A percentile compares a stretch with the other conserved stretches of the same genome.
Conservation (phyloP, 2,113 vertebrate species). For the Baryphthengus martii region DNA sequence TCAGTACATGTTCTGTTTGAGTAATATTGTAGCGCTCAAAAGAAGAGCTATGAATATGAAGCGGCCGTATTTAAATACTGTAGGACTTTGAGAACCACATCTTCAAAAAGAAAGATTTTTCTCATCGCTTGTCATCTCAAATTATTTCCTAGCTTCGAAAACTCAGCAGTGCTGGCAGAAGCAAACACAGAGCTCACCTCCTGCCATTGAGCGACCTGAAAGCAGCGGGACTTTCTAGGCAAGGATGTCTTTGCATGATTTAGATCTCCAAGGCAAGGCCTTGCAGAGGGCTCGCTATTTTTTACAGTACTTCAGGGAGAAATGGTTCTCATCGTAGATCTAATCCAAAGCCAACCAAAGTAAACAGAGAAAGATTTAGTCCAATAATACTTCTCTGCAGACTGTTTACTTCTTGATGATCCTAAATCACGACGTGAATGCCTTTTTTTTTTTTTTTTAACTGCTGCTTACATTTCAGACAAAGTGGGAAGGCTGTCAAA, state of each 20-base stretch:
- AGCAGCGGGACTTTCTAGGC: neutral
- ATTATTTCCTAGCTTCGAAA: neutral
- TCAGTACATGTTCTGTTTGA: constrained; percentile 20
- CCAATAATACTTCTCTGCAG: neutral
- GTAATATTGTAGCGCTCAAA: neutral
- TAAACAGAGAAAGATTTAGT: neutral
- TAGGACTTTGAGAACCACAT: neutral
- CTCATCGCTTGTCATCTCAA: neutral
- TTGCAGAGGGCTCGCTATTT: constrained; percentile 3
- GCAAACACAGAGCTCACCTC: neutral
- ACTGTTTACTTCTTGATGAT: neutral
- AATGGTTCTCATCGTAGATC: constrained; percentile 35
- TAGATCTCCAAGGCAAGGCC: neutral
- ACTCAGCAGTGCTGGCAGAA: neutral
- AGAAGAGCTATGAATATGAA: constrained; percentile 50
- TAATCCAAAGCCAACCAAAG: constrained; percentile 35
- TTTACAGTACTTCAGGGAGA: neutral
- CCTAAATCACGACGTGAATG: neutral
- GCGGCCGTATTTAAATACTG: constrained; percentile 14
- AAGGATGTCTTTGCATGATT: neutral
- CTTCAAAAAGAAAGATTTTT: constrained; percentile 26
- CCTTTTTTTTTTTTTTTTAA: constrained; percentile 20
- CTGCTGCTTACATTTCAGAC: constrained; percentile 86
- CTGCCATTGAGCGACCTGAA: neutral
- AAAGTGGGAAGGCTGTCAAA: constrained; percentile 85